Base-by-base conservation (phyloP, 1,140 invertebrate genomes). In the Conus ventricosus region DNA sequence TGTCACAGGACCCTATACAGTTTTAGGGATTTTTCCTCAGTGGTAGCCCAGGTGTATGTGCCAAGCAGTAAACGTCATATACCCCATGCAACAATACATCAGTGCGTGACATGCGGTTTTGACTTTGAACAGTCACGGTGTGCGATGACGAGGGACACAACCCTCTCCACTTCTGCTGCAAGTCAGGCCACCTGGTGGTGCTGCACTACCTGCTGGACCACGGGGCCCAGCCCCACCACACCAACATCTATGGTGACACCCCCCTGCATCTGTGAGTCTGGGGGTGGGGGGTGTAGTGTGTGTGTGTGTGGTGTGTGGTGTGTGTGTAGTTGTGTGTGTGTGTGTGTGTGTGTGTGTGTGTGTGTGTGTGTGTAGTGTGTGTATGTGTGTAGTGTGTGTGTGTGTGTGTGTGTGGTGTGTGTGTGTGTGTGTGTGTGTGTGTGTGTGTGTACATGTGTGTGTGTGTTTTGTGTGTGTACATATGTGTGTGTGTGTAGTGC, bases 231-330 rank as follows among this genome's bases (percentile, higher is more conserved):
- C 92, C 92, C 39, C 93, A 94, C 83, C 90, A 91, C 23, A 92
- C 92, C 51, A 96, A 96, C 90, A 95, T 96, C 39, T 96, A 96
- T 88, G 95, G 95, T 11, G 96, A 96, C 90, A 96, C 96, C 8
- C 94, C 95, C 39, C 91, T 96, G 39, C 95, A 95, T 91, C 88
- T 95, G 94, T 95, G 93, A 91, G 92, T 92, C 23, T 15, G 7
- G 51, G 23, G 4, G 15, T 71, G n/a, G n/a, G n/a, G 15, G 4
- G 67, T 71, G 67, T n/a, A n/a, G n/a, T n/a, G n/a, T 71, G 23
- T 11, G 57, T 20, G 67, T 20, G 67, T 71, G 6, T 23, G 67
- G 57, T 60, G 15, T 60, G 7, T 20, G 51, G 23, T 20, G 15
- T 71, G 15, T 71, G 67, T 71, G 67, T n/a, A n/a, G n/a, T n/a